These are phyloP conservation scores for Cephalopterus ornatus DNA, from an alignment of 2,113 vertebrate genomes.

Conservation along the genomic window DNA sequence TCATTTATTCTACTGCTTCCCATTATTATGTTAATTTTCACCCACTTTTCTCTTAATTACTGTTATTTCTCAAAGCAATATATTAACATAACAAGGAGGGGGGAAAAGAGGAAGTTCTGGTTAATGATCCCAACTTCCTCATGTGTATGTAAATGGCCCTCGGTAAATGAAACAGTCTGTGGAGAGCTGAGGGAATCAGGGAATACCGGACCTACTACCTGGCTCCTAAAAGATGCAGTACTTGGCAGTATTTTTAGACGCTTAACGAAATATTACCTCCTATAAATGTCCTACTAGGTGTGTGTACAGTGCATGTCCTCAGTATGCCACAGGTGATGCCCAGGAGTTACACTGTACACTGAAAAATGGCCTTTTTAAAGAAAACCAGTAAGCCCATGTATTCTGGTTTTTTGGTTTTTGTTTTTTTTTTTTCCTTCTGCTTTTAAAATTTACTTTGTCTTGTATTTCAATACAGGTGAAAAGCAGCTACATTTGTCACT, in stretches of 20 bases:
- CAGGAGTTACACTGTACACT: neutral
- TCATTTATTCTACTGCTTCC: neutral
- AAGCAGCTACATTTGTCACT: neutral
- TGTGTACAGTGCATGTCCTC: fast-evolving
- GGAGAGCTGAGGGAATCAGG: neutral
- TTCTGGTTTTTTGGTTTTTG: too few species aligned
- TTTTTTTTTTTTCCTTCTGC: neutral
- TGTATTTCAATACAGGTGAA: neutral
- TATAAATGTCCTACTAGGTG: neutral
- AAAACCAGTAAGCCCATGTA: too few species aligned
- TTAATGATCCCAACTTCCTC: neutral
- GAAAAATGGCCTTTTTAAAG: neutral
- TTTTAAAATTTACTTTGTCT: neutral
- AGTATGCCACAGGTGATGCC: neutral
- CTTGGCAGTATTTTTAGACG: neutral
- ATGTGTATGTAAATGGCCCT: neutral
- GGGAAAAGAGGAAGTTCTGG: neutral
- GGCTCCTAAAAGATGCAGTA: neutral
- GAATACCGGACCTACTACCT: neutral
- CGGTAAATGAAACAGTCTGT: neutral
- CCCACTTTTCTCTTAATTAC: neutral
- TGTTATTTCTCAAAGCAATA: neutral
- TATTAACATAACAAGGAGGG: neutral
- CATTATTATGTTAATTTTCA: neutral
- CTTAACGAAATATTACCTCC: neutral